A percentile compares a stretch with the other conserved stretches of the same genome.
phyloP scores from a whole-genome alignment of 2,113 vertebrate species.

The Lepisosteus osseus region DNA sequence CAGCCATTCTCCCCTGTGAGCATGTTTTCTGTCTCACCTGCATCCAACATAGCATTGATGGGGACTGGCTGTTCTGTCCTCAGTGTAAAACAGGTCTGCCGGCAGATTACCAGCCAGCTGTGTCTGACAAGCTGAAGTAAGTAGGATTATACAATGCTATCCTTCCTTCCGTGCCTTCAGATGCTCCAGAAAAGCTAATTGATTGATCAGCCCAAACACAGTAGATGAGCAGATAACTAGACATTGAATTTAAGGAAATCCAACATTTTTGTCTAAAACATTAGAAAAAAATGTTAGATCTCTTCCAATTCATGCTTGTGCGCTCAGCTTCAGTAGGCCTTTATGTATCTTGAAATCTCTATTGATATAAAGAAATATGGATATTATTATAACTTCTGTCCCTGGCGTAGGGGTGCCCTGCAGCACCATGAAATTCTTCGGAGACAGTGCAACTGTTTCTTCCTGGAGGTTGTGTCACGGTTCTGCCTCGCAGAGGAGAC shows the following conservation, averaged over 20 bases:
- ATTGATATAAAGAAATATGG: too few species aligned
- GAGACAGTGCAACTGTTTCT: constrained; percentile 61
- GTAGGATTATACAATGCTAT: constrained; percentile 16
- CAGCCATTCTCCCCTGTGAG: constrained; percentile 54
- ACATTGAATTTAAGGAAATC: too few species aligned
- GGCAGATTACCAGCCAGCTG: constrained; percentile 29
- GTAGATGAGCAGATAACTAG: too few species aligned
- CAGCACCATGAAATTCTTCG: constrained; percentile 40
- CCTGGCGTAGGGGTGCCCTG: constrained; percentile 42
- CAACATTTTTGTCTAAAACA: too few species aligned
- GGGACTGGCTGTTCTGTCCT: constrained; percentile 35
- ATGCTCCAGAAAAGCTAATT: too few species aligned
- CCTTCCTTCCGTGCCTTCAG: too few species aligned
- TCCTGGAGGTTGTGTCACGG: constrained; percentile 69
- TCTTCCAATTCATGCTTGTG: too few species aligned
- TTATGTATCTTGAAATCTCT: too few species aligned
- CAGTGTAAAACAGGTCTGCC: constrained; percentile 42
- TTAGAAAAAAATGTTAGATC: too few species aligned
- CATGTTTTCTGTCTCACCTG: constrained; percentile 61
- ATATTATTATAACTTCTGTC: not conserved
- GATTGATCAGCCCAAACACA: too few species aligned
- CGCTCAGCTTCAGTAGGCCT: too few species aligned
- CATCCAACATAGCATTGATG: constrained; percentile 24
- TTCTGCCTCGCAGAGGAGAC: constrained; percentile 56
- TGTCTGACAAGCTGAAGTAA: constrained; percentile 43